phyloP scores from a whole-genome alignment of 2,888 invertebrate genomes.

The Pollenia griseotomentosa region DNA sequence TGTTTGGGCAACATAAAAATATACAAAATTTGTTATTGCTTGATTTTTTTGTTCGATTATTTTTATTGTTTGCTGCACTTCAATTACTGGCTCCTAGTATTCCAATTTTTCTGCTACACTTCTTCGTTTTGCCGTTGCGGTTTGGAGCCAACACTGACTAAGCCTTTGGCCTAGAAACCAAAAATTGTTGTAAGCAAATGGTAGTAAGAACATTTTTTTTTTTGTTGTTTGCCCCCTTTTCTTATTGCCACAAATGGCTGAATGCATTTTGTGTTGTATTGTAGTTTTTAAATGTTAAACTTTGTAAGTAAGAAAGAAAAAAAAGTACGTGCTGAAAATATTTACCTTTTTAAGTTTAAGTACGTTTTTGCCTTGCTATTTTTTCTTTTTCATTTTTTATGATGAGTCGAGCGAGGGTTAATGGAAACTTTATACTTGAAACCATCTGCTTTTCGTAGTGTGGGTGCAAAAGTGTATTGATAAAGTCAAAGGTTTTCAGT shows the following conservation, averaged over 20 bases:
- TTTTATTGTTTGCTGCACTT: conserved; percentile 8
- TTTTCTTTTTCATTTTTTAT: conserved; percentile 6
- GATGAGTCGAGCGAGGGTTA: conserved; percentile 33
- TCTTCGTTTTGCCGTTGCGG: conserved; percentile 4
- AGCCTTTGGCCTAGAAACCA: conserved; percentile 60
- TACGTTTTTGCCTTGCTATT: neutral
- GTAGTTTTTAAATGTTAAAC: conserved; percentile 47
- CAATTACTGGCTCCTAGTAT: conserved; percentile 31
- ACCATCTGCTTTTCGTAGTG: conserved; percentile 19
- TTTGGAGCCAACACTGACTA: conserved; percentile 47
- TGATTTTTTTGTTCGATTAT: neutral
- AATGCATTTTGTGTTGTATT: conserved; percentile 48
- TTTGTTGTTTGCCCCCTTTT: neutral
- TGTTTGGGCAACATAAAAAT: conserved; percentile 40
- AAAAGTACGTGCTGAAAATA: conserved; percentile 60
- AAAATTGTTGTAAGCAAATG: conserved; percentile 20
- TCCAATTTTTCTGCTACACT: neutral
- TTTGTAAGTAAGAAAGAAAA: conserved; percentile 1
- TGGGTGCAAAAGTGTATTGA: conserved; percentile 27
- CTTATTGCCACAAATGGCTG: conserved; percentile 26
- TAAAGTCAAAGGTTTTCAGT: conserved; percentile 37
- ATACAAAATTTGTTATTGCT: neutral
- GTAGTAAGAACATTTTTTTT: conserved; percentile 11
- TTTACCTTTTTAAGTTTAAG: conserved; percentile 46
- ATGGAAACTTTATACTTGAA: conserved; percentile 42